Evolutionary conservation across 2,113 vertebrate genomes (phyloP).

Genomic region (Cromileptes altivelis): DNA sequence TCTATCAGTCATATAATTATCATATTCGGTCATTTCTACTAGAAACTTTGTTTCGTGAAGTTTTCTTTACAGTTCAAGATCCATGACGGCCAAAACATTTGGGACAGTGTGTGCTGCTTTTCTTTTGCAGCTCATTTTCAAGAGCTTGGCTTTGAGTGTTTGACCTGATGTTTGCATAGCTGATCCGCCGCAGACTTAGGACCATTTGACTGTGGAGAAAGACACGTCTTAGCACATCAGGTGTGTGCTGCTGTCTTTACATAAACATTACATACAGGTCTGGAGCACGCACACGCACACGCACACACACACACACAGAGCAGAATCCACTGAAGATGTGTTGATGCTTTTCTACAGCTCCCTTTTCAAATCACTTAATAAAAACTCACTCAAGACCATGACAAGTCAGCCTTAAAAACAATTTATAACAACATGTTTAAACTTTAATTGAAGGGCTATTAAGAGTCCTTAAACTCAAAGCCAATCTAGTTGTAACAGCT

Average conservation of each 20-base stretch:
- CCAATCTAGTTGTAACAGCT: slow-evolving; percentile 39
- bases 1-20: slow-evolving; percentile 77
- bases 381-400: background rate
- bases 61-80: slow-evolving; percentile 17
- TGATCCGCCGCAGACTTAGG: background rate
- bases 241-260: background rate
- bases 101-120: background rate
- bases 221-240: slow-evolving; percentile 15
- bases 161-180: background rate
- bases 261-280: background rate
- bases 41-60: slow-evolving; percentile 31
- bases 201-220: background rate
- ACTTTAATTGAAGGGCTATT: background rate
- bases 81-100: background rate
- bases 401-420: background rate
- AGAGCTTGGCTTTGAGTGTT: background rate
- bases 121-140: slow-evolving; percentile 19
- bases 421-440: background rate
- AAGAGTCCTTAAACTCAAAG: background rate
- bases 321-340: too few species aligned
- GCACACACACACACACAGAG: background rate
- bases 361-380: background rate
- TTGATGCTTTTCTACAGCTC: background rate
- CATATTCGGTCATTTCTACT: slow-evolving; percentile 63
- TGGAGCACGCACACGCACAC: background rate